These are phyloP conservation scores for Salarias fasciatus DNA, from an alignment of 2,797 vertebrate species.

Conservation along the genomic window DNA sequence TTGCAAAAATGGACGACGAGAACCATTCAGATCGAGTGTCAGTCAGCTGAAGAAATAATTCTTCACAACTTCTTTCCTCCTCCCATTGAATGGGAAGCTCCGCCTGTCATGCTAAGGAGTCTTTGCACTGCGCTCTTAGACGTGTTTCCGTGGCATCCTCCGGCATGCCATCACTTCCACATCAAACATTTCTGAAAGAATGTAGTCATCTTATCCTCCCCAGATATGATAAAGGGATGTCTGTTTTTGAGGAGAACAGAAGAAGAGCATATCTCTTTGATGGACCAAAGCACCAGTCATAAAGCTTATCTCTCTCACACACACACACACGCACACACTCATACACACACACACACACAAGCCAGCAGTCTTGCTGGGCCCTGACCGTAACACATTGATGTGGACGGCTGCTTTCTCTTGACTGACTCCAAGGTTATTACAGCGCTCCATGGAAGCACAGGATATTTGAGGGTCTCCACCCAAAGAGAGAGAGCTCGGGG, in stretches of 20 bases:
- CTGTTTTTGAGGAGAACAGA: slow-evolving; percentile 67
- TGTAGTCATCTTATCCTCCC: slow-evolving; percentile 62
- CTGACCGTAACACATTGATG: slow-evolving; percentile 55
- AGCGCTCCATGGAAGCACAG: slow-evolving; percentile 71
- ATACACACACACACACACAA: slow-evolving; percentile 17
- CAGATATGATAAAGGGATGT: slow-evolving; percentile 69
- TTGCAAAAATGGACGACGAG: too few species aligned
- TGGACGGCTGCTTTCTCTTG: slow-evolving; percentile 59
- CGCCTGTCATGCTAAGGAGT: background rate
- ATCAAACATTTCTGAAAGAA: slow-evolving; percentile 67
- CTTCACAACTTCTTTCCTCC: too few species aligned
- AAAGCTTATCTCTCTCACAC: slow-evolving; percentile 66
- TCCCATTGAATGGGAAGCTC: slow-evolving; percentile 13
- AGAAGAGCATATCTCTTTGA: slow-evolving; percentile 67
- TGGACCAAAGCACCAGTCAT: slow-evolving; percentile 65
- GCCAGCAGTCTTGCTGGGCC: slow-evolving; percentile 48
- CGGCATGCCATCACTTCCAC: slow-evolving; percentile 55
- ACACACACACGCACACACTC: slow-evolving; percentile 26
- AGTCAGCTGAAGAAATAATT: too few species aligned
- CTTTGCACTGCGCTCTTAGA: slow-evolving; percentile 28
- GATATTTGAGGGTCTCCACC: slow-evolving; percentile 74
- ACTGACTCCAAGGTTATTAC: slow-evolving; percentile 69
- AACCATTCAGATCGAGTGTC: too few species aligned
- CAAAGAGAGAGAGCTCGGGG: slow-evolving; percentile 56
- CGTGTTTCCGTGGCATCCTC: slow-evolving; percentile 47